Evolutionary conservation across 2,797 vertebrate genomes (phyloP), one percentile per base, ranked within the genome.

Genomic region (Alfaro cultratus): DNA sequence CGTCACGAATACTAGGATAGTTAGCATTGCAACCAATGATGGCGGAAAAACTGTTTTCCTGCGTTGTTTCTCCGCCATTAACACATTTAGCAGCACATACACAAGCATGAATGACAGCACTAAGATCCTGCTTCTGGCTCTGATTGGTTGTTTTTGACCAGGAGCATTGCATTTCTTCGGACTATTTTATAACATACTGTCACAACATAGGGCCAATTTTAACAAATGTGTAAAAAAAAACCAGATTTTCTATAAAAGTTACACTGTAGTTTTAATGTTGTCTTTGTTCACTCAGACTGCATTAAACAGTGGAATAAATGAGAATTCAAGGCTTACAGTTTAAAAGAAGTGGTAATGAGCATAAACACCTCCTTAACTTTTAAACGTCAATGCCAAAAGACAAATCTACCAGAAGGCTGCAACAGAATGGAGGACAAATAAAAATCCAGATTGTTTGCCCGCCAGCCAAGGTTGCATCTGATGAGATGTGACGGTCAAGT

Each of bases 381-480:
- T 18, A 4, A 23, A 60, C 53, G 10, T 21, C 55, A 71, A 62
- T 2, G 45, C 70, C 70, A 78, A 78, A 39, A 81, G n/a, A 57
- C 45, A 23, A 31, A 74, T 45, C 3, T 73, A 1, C 73, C 70
- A 72, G 53, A 83, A 76, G 71, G n/a, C 12, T 47, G 41, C 15
- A 2, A 11, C 73, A 70, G 76, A 76, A 18, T 41, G 18, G 71
- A 47, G 18, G 74, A 47, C 60, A 75, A 16, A 57, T 43, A 64
- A 21, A 76, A 81, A 75, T 57, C 62, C 79, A 3, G n/a, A 29
- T n/a, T 72, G 64, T 84, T 75, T 75, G 34, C 49, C 68, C 1
- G 2, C 80, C 77, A 76, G 74, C 68, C 57, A 36, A 77, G 53
- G 62, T 81, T 31, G 36, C 73, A 46, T 80, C 34, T 23, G 45